phyloP scores from a whole-genome alignment of 2,888 invertebrate species.

The Blastobasis lacticolella region DNA sequence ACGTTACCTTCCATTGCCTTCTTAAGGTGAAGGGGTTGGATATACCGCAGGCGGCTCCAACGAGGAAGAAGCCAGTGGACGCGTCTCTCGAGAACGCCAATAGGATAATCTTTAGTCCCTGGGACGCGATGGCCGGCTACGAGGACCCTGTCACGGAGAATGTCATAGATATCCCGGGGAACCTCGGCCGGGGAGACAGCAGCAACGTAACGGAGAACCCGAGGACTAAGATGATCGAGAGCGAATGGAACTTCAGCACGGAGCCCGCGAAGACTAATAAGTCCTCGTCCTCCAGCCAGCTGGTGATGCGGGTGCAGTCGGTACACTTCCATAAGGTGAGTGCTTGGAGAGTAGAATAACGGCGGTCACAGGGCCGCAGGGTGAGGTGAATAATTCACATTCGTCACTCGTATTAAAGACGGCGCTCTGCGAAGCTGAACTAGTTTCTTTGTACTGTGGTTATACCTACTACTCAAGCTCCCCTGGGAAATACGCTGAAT shows the following conservation, averaged over 20 bases:
- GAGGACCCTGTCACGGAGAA: slow-evolving; percentile 61
- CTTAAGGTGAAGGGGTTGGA: slow-evolving; percentile 60
- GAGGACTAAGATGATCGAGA: slow-evolving; percentile 49
- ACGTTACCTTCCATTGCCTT: slow-evolving; percentile 18
- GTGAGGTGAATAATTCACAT: too few relatives aligned
- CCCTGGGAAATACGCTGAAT: too few relatives aligned
- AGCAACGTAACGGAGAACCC: slow-evolving; percentile 36
- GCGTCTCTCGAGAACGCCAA: slow-evolving; percentile 67
- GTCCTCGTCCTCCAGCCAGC: slow-evolving; percentile 66
- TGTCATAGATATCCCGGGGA: slow-evolving; percentile 62
- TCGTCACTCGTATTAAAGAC: too few relatives aligned
- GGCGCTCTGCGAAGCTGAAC: too few relatives aligned
- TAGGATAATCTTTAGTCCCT: slow-evolving; percentile 71
- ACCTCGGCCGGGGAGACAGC: slow-evolving; percentile 30
- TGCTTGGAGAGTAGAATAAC: slow-evolving; percentile 5
- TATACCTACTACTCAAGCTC: too few relatives aligned
- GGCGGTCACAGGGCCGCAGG: too few relatives aligned
- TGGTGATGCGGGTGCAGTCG: slow-evolving; percentile 65
- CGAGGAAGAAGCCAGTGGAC: slow-evolving; percentile 55
- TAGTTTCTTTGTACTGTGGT: too few relatives aligned
- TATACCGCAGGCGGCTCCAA: slow-evolving; percentile 50
- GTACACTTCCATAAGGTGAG: slow-evolving; percentile 67
- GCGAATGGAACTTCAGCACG: slow-evolving; percentile 60
- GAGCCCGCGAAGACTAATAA: slow-evolving; percentile 69
- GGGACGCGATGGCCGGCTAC: slow-evolving; percentile 64